Base-by-base conservation (phyloP, 30 jellyfish, hydroid and myxozoan species). In the Pelagia noctiluca region DNA sequence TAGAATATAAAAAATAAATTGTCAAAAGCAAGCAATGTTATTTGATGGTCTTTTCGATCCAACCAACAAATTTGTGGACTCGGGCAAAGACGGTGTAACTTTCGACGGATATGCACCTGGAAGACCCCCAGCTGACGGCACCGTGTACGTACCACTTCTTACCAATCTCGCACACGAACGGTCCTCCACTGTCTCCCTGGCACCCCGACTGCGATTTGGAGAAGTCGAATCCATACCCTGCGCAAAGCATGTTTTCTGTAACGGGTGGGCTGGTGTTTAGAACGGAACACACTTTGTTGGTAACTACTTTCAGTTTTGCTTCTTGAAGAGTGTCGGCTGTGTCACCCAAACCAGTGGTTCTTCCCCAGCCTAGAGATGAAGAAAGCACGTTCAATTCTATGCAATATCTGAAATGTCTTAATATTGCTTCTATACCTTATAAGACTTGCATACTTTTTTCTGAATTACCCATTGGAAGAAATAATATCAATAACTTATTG, bases 151-250 rank as follows among this genome's bases (percentile, higher is more conserved):
- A 25, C 96, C 96, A 87, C 13, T 24, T 34, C 1, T 35, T 64
- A 18, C 71, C 76, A 8, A 61, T 61, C 36, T 34, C 36, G 63
- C 96, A 87, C 73, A 69, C 88, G 10, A 87, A 67, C 13, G 96
- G 96, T 3, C 96, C 96, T 10, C 96, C 96, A 78, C 91, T 77
- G 60, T 87, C 96, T 3, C 96, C 96, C 21, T 67, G 81, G 61
- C 96, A 87, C 46, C 96, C 96, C 10, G 82, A 48, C 23, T 74
- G 71, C 3, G 34, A 42, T 2, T 36, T 35, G 3, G 50, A 7
- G 46, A 36, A 35, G 13, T 80, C 90, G 0, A 66, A 69, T 0
- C 76, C 87, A 33, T 68, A 31, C 36, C 96, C 96, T 25, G 96
- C 96, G 69, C 96, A 86, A 12, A 86, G 74, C 96, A 86, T 86